phyloP scores from a whole-genome alignment of 1,140 invertebrate species.

The Battus philenor region DNA sequence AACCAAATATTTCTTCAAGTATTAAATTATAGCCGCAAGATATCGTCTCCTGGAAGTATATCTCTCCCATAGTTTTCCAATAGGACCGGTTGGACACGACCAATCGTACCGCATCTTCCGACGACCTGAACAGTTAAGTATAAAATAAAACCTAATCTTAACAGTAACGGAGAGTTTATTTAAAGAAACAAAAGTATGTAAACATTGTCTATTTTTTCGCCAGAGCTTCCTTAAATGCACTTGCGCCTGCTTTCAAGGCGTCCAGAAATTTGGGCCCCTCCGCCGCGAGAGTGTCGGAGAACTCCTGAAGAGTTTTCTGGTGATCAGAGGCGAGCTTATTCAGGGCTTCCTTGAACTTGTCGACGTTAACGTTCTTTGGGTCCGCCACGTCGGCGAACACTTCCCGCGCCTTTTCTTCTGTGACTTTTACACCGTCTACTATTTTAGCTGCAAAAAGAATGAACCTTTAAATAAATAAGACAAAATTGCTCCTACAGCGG shows the following conservation, averaged over 20 bases:
- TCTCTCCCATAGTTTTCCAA: too few species aligned
- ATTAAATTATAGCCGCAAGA: too few species aligned
- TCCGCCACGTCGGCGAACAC: conserved; percentile 32
- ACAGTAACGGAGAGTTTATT: too few species aligned
- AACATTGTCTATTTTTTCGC: conserved; percentile 21
- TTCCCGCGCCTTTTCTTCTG: conserved; percentile 30
- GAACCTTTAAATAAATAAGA: background rate
- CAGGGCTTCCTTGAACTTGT: conserved; percentile 38
- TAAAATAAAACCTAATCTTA: background rate
- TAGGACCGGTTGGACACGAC: too few species aligned
- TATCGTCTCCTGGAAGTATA: too few species aligned
- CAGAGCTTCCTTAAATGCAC: conserved; percentile 32
- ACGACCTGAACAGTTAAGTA: too few species aligned
- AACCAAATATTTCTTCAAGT: too few species aligned
- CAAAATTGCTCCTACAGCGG: too few species aligned
- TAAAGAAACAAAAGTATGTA: conserved; percentile 5
- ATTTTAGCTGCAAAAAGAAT: conserved; percentile 33
- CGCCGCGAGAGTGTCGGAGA: conserved; percentile 25
- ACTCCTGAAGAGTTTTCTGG: conserved; percentile 29
- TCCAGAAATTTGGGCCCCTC: conserved; percentile 28
- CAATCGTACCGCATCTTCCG: too few species aligned
- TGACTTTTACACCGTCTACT: conserved; percentile 31
- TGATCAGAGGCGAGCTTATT: conserved; percentile 33
- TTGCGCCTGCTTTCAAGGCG: conserved; percentile 22
- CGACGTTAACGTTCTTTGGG: conserved; percentile 26